Percentiles rank a stretch among this genome's conserved stretches.
These are phyloP conservation scores for Aleadryas rufinucha DNA, from an alignment of 2,113 vertebrate species.

Conservation along the genomic window DNA sequence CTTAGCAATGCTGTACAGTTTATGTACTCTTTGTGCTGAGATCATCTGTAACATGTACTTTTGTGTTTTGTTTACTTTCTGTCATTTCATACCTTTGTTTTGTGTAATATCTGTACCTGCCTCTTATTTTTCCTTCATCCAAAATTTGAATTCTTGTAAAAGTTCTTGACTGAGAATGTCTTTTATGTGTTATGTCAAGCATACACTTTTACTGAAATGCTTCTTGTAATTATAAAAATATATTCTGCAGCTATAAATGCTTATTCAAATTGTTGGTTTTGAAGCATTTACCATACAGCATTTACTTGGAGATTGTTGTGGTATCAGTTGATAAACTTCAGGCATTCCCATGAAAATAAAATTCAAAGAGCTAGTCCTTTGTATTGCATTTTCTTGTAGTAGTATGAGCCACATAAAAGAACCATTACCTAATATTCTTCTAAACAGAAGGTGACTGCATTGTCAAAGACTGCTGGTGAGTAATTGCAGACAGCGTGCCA, in stretches of 20 bases:
- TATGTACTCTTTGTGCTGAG: background rate
- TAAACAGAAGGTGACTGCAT: constrained; percentile 67
- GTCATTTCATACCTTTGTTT: background rate
- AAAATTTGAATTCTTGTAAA: constrained; percentile 25
- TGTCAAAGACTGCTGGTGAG: constrained; percentile 68
- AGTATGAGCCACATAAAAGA: constrained; percentile 69
- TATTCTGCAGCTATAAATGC: constrained; percentile 76
- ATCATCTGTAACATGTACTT: background rate
- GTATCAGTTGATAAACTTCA: constrained; percentile 67
- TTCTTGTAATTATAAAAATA: constrained; percentile 75
- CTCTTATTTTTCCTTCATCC: constrained; percentile 27
- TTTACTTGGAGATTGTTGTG: constrained; percentile 57
- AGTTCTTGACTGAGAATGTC: constrained; percentile 32
- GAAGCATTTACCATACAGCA: constrained; percentile 61
- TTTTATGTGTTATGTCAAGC: constrained; percentile 43
- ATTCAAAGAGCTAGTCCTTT: constrained; percentile 64
- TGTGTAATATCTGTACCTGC: background rate
- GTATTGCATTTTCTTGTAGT: constrained; percentile 62
- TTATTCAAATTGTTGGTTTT: constrained; percentile 66
- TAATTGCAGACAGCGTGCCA: constrained; percentile 58
- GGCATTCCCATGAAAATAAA: constrained; percentile 74
- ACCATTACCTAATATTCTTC: constrained; percentile 67
- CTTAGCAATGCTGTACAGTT: background rate
- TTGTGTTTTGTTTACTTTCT: background rate
- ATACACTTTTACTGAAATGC: constrained; percentile 70